These are phyloP conservation scores for Strix occidentalis DNA, from an alignment of 2,797 vertebrate genomes.

Conservation along the genomic window DNA sequence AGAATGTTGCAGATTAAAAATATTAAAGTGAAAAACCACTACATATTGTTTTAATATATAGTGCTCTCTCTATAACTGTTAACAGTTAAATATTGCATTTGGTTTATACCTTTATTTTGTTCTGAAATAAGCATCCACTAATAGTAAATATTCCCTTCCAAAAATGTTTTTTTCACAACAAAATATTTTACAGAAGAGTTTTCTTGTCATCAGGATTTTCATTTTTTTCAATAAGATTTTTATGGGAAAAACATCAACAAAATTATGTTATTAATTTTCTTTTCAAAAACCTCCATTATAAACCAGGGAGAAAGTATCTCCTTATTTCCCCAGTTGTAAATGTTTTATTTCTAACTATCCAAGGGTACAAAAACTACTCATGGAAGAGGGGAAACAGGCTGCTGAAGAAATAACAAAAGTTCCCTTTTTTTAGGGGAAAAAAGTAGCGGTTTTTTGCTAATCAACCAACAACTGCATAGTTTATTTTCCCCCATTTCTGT, in stretches of 20 bases:
- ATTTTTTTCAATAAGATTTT: neutral
- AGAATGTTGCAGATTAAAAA: constrained; percentile 8
- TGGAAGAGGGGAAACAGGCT: neutral
- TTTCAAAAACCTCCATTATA: neutral
- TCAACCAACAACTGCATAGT: neutral
- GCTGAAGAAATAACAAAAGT: neutral
- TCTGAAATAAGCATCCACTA: neutral
- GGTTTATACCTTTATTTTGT: neutral
- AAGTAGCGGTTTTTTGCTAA: neutral
- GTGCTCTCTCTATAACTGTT: neutral
- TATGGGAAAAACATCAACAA: neutral
- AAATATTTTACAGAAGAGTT: neutral
- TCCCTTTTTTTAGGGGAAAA: rapidly evolving
- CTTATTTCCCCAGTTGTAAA: neutral
- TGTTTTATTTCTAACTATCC: neutral
- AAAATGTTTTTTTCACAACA: neutral
- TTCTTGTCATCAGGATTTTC: neutral
- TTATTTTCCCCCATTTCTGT: neutral
- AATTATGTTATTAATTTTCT: neutral
- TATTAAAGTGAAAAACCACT: neutral
- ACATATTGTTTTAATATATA: neutral
- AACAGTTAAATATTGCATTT: neutral
- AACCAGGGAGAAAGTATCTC: neutral
- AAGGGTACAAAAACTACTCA: neutral
- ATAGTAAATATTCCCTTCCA: neutral